Evolutionary conservation across 2,797 vertebrate genomes (phyloP), one percentile per base, ranked within the genome.

Genomic region (Lycodopsis pacificus): DNA sequence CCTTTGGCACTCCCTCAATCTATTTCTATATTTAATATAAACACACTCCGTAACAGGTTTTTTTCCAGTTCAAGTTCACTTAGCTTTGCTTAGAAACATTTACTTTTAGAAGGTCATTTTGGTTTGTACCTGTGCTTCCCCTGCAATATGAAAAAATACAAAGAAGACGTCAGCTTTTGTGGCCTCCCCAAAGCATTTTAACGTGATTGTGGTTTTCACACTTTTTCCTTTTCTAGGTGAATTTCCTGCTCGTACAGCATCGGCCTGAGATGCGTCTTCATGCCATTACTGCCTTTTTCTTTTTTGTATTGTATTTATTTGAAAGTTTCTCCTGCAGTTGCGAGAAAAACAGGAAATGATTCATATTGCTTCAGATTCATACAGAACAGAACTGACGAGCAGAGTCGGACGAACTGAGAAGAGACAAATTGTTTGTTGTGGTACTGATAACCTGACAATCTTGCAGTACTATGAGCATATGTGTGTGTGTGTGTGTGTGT

Each of bases 191-290:
- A 80, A 89, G 72, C 38, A 17, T 75, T 83, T 84, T 79, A 88
- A 93, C 89, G 88, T 83, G 75, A 79, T 87, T 94, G 91, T 91
- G 90, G 91, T 89, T 93, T 91, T 89, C 81, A 90, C 85, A 90
- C 86, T 77, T 90, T 91, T 85, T 76, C 65, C 58, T 83, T 87
- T 83, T 88, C 84, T 80, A 64, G 56, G 76, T 87, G 87, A 22
- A 82, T 77, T 85, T 85, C 75, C 54, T 76, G 12, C 65, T 59
- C 49, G 10, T 65, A 63, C 53, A 40, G 15, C n/a, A n/a, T 59
- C 32, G 8, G 36, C 14, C 42, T 22, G 32, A 82, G 51, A 58
- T 46, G 51, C 36, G 48, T 81, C 77, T 75, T 73, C 1, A 30
- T 32, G n/a, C 27, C 32, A 15, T 8, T 40, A 34, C 22, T 19